phyloP scores from a whole-genome alignment of 2,113 vertebrate genomes.

The Maccullochella peelii region DNA sequence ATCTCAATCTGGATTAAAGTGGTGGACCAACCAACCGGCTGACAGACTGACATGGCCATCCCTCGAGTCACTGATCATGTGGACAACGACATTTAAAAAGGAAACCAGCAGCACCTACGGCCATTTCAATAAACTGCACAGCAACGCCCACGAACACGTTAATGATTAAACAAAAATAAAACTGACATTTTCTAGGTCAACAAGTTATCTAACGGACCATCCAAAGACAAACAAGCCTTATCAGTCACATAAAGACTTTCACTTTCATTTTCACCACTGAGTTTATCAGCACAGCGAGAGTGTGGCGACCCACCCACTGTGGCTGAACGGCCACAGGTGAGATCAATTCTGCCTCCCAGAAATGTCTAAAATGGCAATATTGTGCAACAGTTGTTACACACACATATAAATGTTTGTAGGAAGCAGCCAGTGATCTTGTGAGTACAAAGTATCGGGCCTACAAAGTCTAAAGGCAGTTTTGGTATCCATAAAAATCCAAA shows the following conservation, averaged over 20 bases:
- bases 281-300: background rate
- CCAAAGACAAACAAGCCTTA: background rate
- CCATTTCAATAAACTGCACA: background rate
- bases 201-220: background rate
- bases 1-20: background rate
- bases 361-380: no score
- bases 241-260: background rate
- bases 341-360: no score
- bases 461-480: no score
- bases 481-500: no score
- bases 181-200: background rate
- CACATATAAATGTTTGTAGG: no score
- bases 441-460: no score
- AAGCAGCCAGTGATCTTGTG: no score
- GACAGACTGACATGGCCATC: background rate
- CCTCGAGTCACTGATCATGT: no score
- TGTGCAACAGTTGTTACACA: no score
- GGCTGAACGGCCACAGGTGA: background rate
- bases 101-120: background rate
- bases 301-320: no score
- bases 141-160: background rate
- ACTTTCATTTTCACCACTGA: constrained; percentile 9
- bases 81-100: background rate
- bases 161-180: background rate
- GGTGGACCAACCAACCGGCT: background rate